Base-by-base conservation (phyloP, 2,888 invertebrate species). In the Pristionchus fissidentatus region DNA sequence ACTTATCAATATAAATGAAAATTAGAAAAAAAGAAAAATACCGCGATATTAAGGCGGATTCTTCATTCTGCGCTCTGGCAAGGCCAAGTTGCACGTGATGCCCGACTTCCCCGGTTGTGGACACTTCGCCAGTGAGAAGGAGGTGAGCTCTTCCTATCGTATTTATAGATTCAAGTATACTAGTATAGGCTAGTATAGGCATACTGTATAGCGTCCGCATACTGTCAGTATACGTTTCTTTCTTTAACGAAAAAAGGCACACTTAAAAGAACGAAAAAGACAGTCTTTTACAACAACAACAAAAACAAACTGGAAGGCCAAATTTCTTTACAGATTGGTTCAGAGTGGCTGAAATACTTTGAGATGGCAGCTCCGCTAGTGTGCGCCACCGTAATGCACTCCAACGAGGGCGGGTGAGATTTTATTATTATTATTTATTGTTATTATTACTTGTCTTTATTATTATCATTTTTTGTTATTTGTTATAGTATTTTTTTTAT, bases 11-110 rank as follows among this genome's bases (percentile, higher is more conserved):
- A n/a, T n/a, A n/a, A n/a, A n/a, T n/a, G n/a, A n/a, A n/a, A n/a
- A n/a, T n/a, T n/a, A n/a, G n/a, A n/a, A n/a, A n/a, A n/a, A n/a
- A n/a, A n/a, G n/a, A n/a, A n/a, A n/a, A n/a, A n/a, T n/a, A n/a
- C n/a, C n/a, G n/a, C n/a, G 49, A 15, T 49, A 10, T 80, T 26
- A 8, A 84, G 98, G 97, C 84, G 98, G 98, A 83, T 94, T 95
- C 62, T 98, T 98, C 93, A 91, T 97, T 81, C 93, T 98, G 81
- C 95, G 95, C 89, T 94, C 95, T 87, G 98, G 98, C 1, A 95
- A 95, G 92, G 96, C 95, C 0, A 95, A 96, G 92, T 95, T 96
- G 92, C 98, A 99, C 93, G 95, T 99, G 87, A 98, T 99, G 98
- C 96, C 96, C 55, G 96, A 97, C 92, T 98, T 98, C 93, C 96